These are phyloP conservation scores for Paracanthobrama guichenoti DNA, from an alignment of 2,113 vertebrate genomes.

Conservation along the genomic window DNA sequence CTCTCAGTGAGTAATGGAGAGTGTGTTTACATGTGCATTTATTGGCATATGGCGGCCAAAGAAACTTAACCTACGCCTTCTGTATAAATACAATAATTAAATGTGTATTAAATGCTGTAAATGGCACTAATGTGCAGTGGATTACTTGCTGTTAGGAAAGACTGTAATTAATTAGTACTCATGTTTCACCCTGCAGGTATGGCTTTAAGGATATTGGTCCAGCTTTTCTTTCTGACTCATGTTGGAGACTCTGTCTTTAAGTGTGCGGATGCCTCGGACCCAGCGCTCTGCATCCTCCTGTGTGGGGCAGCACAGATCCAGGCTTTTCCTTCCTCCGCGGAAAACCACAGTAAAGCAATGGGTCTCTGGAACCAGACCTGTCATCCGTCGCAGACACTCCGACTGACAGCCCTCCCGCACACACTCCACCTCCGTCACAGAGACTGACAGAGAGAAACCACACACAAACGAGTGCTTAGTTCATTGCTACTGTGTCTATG, in stretches of 20 bases:
- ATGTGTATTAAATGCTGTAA: not conserved
- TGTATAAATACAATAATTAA: not conserved
- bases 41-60: not conserved
- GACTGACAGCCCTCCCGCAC: slow-evolving; percentile 89
- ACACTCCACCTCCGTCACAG: slow-evolving; percentile 84
- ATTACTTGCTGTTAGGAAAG: not conserved
- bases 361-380: slow-evolving; percentile 73
- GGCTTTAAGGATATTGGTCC: slow-evolving; percentile 90
- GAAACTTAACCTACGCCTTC: not conserved
- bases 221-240: slow-evolving; percentile 94
- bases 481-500: not conserved
- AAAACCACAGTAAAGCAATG: slow-evolving; percentile 91
- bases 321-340: slow-evolving; percentile 83
- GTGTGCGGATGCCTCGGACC: slow-evolving; percentile 85
- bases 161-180: not conserved
- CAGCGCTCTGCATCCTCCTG: slow-evolving; percentile 85
- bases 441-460: slow-evolving; percentile 73
- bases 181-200: not conserved
- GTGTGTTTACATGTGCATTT: not conserved
- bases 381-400: slow-evolving; percentile 81
- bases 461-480: not conserved
- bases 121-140: not conserved
- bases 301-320: slow-evolving; percentile 82
- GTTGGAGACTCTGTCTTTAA: slow-evolving; percentile 79
- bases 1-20: not conserved